These are phyloP conservation scores for Harpegnathos saltator DNA, from an alignment of 1,140 invertebrate species.

Conservation along the genomic window DNA sequence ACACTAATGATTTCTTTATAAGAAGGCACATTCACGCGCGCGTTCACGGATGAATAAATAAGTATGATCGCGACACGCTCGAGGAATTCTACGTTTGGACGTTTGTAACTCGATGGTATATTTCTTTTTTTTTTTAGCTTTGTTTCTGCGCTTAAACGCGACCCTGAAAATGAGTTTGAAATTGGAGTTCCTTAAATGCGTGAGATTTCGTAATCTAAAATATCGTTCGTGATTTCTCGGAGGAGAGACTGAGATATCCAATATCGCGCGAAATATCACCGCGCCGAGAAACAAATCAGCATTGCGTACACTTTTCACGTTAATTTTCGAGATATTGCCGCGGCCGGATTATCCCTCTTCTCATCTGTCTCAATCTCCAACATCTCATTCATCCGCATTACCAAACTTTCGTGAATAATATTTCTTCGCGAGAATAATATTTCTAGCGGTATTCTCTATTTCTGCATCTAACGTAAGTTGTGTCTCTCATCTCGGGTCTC, in stretches of 20 bases:
- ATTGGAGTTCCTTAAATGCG: neutral
- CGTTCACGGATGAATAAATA: neutral
- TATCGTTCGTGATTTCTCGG: neutral
- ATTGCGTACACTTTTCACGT: neutral
- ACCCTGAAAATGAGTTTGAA: neutral
- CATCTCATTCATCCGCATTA: conserved; percentile 46
- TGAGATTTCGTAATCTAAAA: neutral
- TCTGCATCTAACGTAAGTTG: conserved; percentile 58
- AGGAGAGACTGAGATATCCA: neutral
- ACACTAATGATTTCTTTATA: conserved; percentile 67
- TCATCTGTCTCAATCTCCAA: conserved; percentile 47
- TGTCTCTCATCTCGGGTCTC: conserved; percentile 34
- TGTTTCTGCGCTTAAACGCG: neutral
- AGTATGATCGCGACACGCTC: neutral
- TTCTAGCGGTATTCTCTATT: conserved; percentile 62
- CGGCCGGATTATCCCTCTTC: conserved; percentile 45
- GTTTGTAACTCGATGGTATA: neutral
- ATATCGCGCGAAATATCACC: neutral
- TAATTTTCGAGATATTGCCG: conserved; percentile 43
- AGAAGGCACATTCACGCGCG: neutral
- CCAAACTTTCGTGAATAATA: conserved; percentile 64
- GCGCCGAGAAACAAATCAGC: neutral
- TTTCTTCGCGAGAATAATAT: conserved; percentile 61
- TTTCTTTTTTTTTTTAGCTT: neutral
- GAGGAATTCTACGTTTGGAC: neutral